Conservation (phyloP, 2,113 vertebrate species). For the Cyprinodon variegatus region DNA sequence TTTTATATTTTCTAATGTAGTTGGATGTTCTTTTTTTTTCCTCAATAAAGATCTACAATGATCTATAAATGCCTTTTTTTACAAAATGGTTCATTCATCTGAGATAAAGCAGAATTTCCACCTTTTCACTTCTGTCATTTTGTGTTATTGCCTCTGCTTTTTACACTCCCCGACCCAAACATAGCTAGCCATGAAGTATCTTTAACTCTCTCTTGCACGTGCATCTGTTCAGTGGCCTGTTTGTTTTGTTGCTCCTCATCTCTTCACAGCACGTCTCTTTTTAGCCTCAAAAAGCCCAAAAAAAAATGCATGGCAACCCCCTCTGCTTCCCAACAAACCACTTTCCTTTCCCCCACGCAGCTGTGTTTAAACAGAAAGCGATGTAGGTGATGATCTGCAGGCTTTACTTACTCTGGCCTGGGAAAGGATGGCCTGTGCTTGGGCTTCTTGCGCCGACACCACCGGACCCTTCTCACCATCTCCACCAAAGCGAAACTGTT, state of each 20-base stretch:
- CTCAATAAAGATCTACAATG: not conserved
- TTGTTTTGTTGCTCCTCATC: slow-evolving; percentile 49
- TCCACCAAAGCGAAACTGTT: slow-evolving; percentile 94
- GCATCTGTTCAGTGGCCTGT: slow-evolving; percentile 68
- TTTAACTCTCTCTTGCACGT: slow-evolving; percentile 65
- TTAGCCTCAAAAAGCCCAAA: slow-evolving; percentile 50
- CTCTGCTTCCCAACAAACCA: slow-evolving; percentile 30
- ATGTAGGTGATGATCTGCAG: not conserved
- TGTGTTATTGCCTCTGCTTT: not conserved
- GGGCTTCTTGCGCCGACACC: slow-evolving; percentile 94
- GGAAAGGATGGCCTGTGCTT: slow-evolving; percentile 97
- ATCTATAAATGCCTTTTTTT: not conserved
- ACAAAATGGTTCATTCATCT: not conserved
- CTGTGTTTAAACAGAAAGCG: slow-evolving; percentile 33
- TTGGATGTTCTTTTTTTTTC: not conserved
- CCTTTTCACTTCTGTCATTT: not conserved
- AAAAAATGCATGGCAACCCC: slow-evolving; percentile 20
- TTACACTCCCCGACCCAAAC: slow-evolving; percentile 50
- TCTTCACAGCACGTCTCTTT: slow-evolving; percentile 59
- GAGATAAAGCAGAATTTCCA: not conserved
- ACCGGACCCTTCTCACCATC: slow-evolving; percentile 93
- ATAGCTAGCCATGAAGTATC: slow-evolving; percentile 61
- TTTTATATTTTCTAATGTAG: not conserved
- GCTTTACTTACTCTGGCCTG: slow-evolving; percentile 92
- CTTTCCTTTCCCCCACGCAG: slow-evolving; percentile 31